Conservation (phyloP, 2,888 invertebrate species). For the Altica lythri region DNA sequence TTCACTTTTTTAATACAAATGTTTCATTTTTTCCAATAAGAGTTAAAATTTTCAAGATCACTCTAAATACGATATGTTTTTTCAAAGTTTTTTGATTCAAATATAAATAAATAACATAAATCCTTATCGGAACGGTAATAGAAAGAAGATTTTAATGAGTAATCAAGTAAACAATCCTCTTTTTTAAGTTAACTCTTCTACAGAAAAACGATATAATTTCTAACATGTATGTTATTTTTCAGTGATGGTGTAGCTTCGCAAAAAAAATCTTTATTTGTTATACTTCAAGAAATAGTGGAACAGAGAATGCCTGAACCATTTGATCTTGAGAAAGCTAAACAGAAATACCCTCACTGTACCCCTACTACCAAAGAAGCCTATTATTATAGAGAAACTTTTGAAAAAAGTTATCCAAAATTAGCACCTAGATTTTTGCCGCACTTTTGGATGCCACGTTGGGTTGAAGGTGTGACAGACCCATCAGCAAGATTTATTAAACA, state of each 20-base stretch:
- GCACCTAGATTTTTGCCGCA: constrained; percentile 68
- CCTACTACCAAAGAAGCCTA: constrained; percentile 78
- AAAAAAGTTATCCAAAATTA: constrained; percentile 66
- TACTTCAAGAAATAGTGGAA: constrained; percentile 72
- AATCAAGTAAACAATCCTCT: too few species aligned
- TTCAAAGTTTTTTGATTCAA: too few species aligned
- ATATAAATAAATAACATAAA: too few species aligned
- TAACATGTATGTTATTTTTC: constrained; percentile 35
- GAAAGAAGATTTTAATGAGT: too few species aligned
- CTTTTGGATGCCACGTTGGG: constrained; percentile 83
- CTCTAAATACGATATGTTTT: too few species aligned
- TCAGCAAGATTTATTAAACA: constrained; percentile 77
- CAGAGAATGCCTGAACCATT: constrained; percentile 66
- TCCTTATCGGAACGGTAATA: too few species aligned
- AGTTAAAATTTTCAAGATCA: too few species aligned
- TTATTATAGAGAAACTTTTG: constrained; percentile 75
- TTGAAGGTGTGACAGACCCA: constrained; percentile 70
- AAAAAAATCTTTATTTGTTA: constrained; percentile 72
- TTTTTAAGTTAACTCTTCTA: too few species aligned
- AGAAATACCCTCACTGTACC: constrained; percentile 70
- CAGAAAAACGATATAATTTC: constrained; percentile 5
- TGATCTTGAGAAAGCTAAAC: constrained; percentile 58
- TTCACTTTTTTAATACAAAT: too few species aligned
- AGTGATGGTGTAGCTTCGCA: constrained; percentile 78
- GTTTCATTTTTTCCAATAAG: too few species aligned